These are phyloP conservation scores for Allobates femoralis DNA, from an alignment of 2,797 vertebrate species.

Conservation along the genomic window DNA sequence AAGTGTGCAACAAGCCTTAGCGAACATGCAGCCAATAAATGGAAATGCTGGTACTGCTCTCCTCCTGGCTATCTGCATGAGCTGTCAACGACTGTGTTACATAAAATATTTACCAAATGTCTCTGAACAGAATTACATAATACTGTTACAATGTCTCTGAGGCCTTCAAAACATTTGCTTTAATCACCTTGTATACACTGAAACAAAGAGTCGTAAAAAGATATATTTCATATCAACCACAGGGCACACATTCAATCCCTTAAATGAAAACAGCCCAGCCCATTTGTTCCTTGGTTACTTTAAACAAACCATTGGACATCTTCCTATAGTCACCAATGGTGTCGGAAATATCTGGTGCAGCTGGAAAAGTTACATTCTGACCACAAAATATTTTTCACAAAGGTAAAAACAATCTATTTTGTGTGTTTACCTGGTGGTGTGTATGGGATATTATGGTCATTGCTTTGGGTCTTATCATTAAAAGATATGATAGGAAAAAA, in stretches of 20 bases:
- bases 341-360: not conserved
- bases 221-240: not conserved
- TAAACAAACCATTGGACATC: not conserved
- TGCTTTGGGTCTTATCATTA: not conserved
- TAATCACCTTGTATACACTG: not conserved
- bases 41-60: not conserved
- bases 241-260: not conserved
- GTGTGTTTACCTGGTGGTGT: not conserved
- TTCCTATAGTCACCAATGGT: not conserved
- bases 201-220: not conserved
- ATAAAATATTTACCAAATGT: not conserved
- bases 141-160: not conserved
- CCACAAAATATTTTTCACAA: not conserved
- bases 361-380: constrained; percentile 10
- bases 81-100: constrained; percentile 7
- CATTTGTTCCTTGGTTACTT: constrained; percentile 6
- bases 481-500: too few relatives aligned
- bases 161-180: not conserved
- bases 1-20: too few relatives aligned
- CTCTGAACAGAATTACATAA: not conserved
- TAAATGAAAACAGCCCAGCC: not conserved
- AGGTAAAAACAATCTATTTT: not conserved
- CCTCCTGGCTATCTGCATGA: constrained; percentile 19
- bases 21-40: not conserved
- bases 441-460: not conserved